Evolutionary conservation across 1,140 invertebrate genomes (phyloP).

Genomic region (Parasteatoda tepidariorum): DNA sequence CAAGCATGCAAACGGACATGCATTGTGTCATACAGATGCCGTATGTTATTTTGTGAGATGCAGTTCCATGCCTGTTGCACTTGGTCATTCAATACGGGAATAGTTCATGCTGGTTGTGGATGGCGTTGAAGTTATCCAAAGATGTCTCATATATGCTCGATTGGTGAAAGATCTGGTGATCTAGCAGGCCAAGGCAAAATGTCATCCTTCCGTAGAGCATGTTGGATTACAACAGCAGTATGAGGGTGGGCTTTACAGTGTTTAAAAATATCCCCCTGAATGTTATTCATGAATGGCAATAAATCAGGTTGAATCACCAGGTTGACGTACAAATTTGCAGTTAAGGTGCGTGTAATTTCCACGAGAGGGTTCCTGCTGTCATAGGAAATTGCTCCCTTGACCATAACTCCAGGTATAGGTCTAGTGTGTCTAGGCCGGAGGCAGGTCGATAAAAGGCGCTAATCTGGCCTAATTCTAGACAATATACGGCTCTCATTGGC

Average conservation of each 20-base stretch:
- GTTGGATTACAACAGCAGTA: slow-evolving; percentile 17
- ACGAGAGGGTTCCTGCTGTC: not conserved
- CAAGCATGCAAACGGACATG: not conserved
- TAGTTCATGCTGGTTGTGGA: not conserved
- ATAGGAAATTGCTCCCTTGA: slow-evolving; percentile 15
- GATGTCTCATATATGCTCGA: not conserved
- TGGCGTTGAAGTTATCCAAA: slow-evolving; percentile 11
- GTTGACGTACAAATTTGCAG: slow-evolving; percentile 30
- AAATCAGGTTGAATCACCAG: slow-evolving; percentile 15
- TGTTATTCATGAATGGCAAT: slow-evolving; percentile 5
- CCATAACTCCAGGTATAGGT: slow-evolving; percentile 20
- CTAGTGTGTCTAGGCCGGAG: not conserved
- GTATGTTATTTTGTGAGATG: slow-evolving; percentile 4
- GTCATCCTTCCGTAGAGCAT: not conserved
- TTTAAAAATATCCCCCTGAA: slow-evolving; percentile 41
- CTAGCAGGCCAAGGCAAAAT: not conserved
- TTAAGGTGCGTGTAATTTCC: not conserved
- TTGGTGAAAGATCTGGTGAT: not conserved
- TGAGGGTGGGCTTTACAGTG: slow-evolving; percentile 35
- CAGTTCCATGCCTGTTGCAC: slow-evolving; percentile 30
- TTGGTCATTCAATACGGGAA: slow-evolving; percentile 14
- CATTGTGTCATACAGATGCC: not conserved
- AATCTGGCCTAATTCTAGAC: not conserved
- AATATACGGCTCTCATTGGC: not conserved
- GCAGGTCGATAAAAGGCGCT: not conserved